phyloP scores from a whole-genome alignment of 2,888 invertebrate species.

The Tipula confusa region DNA sequence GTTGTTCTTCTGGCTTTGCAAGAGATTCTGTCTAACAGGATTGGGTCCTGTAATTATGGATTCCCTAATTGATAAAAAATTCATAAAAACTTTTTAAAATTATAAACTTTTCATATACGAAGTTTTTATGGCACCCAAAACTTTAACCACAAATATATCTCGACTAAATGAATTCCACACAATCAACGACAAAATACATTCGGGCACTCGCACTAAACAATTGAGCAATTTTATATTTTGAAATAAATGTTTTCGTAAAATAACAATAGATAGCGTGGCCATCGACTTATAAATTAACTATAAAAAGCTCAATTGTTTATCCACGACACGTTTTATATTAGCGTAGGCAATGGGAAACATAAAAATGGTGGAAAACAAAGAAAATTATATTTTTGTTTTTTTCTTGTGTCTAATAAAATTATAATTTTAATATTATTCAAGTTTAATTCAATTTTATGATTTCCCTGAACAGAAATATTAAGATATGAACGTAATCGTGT shows the following conservation, averaged over 20 bases:
- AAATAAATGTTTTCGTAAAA: neutral
- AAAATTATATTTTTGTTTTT: neutral
- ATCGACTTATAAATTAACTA: neutral
- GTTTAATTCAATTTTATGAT: neutral
- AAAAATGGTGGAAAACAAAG: neutral
- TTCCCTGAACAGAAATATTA: neutral
- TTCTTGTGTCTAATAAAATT: neutral
- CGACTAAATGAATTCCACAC: neutral
- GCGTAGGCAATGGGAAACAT: neutral
- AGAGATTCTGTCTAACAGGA: too few species aligned
- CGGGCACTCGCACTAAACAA: neutral
- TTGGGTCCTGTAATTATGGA: too few species aligned
- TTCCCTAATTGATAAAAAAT: too few species aligned
- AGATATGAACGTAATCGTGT: neutral
- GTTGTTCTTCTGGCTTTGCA: too few species aligned
- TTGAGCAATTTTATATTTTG: neutral
- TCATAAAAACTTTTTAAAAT: neutral
- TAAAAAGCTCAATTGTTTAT: neutral
- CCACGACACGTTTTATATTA: neutral
- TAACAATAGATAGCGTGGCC: neutral
- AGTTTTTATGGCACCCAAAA: neutral
- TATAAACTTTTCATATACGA: neutral
- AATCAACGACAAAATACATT: neutral
- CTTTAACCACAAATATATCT: neutral
- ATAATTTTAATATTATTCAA: neutral